These are phyloP conservation scores for Netelia inedita DNA, from an alignment of 2,888 invertebrate species.

Conservation along the genomic window DNA sequence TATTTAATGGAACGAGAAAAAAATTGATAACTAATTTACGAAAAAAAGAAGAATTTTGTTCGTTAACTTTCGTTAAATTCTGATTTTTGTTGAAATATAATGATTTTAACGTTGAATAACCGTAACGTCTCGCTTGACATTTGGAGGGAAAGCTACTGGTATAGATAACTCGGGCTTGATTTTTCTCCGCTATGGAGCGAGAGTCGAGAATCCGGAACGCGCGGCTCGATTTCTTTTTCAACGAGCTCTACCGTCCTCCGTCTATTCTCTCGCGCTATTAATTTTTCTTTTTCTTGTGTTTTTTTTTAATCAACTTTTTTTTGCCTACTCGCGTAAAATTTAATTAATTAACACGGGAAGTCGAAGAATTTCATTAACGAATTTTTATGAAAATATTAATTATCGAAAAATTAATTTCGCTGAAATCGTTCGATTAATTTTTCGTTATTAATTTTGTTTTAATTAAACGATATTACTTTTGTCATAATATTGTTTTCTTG, in stretches of 20 bases:
- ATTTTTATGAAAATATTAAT: too few species aligned
- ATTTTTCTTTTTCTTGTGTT: too few species aligned
- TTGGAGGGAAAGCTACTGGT: conserved; percentile 31
- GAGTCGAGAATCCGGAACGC: conserved; percentile 51
- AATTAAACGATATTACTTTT: too few species aligned
- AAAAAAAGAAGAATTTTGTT: not conserved
- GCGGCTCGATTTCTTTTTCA: conserved; percentile 47
- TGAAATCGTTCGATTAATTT: too few species aligned
- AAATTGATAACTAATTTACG: not conserved
- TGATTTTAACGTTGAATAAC: not conserved
- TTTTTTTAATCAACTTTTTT: too few species aligned
- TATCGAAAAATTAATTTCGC: too few species aligned
- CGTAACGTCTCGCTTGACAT: not conserved
- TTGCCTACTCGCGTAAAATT: too few species aligned
- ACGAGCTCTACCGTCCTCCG: not conserved
- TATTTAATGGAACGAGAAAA: not conserved
- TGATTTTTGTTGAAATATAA: not conserved
- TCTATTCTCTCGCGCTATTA: not conserved
- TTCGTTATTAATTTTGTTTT: too few species aligned
- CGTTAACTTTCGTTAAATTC: not conserved
- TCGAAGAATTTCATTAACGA: too few species aligned
- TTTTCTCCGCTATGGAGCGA: conserved; percentile 53
- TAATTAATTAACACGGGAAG: too few species aligned
- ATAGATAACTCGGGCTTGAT: not conserved
- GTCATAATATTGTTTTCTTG: too few species aligned